Evolutionary conservation across 1,140 invertebrate genomes (phyloP), one percentile per base, ranked within the genome.

Genomic region (Pomacea maculata): DNA sequence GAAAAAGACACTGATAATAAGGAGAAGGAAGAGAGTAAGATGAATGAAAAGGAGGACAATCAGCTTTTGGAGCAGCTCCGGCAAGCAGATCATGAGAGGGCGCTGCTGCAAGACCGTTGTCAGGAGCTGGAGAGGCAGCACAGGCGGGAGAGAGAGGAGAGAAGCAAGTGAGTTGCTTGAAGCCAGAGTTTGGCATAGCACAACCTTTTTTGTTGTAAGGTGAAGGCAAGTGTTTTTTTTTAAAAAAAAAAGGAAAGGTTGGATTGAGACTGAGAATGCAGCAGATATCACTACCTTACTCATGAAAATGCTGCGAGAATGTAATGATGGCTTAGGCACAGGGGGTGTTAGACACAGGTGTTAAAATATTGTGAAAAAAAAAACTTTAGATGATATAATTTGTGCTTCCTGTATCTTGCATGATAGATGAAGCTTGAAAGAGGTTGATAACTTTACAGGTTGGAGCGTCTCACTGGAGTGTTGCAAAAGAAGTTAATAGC

Each of bases 31-130:
- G 52, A 52, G 25, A 9, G 12, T 12, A 78, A 52, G 52, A n/a
- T 21, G 5, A 57, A 76, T 63, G 52, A 55, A 7, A 78, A 78
- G 65, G 65, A 70, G 45, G 77, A 78, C 25, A 78, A 78, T 25
- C 77, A 78, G 52, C 65, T 78, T 45, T 29, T 78, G 67, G 77
- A 70, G 54, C 77, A 78, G 67, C 77, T 78, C 64, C 77, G 77
- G 15, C 77, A 57, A 29, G 77, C 77, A 54, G 70, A 70, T 57
- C 45, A 6, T 54, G 65, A 78, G 67, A 78, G 68, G 64, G 10
- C 77, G 19, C 9, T 71, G 17, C 77, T 78, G 65, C 64, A 70
- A 14, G 55, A 14, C 64, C 71, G n/a, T 15, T 78, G 77, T 57
- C n/a, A 78, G 54, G 65, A 78, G n/a, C 65, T 78, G 77, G 65